These are phyloP conservation scores for Oryzias curvinotus DNA, from an alignment of 2,113 vertebrate genomes.

Conservation along the genomic window DNA sequence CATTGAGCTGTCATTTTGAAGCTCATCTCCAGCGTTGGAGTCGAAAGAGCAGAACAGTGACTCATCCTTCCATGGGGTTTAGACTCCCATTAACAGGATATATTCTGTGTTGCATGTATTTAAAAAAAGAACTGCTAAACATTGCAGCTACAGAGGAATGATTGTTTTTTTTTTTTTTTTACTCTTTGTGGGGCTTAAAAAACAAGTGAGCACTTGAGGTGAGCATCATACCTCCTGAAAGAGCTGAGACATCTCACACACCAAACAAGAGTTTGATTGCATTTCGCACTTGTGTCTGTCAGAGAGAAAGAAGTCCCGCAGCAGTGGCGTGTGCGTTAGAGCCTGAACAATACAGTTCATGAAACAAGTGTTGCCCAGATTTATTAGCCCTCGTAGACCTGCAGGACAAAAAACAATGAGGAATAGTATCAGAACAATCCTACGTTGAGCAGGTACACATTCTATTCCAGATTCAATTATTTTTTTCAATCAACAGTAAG, in stretches of 20 bases:
- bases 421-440: conserved; percentile 7
- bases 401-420: conserved; percentile 35
- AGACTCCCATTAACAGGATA: conserved; percentile 22
- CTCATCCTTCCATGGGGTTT: conserved; percentile 42
- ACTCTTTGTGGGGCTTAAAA: conserved; percentile 4
- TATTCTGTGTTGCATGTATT: conserved; percentile 16
- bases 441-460: neutral
- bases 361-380: conserved; percentile 98
- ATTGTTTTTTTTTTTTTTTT: neutral
- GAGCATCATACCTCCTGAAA: conserved; percentile 91
- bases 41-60: conserved; percentile 49
- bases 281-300: conserved; percentile 98
- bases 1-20: conserved; percentile 29
- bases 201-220: conserved; percentile 1
- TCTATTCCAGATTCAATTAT: neutral
- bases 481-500: neutral
- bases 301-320: conserved; percentile 97
- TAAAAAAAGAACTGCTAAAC: neutral
- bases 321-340: conserved; percentile 94
- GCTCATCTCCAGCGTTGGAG: conserved; percentile 27
- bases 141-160: neutral
- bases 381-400: conserved; percentile 97
- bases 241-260: conserved; percentile 98
- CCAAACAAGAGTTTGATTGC: conserved; percentile 98
- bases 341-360: conserved; percentile 99